Evolutionary conservation across 2,797 vertebrate genomes (phyloP).

Genomic region (Macropus fuliginosus): DNA sequence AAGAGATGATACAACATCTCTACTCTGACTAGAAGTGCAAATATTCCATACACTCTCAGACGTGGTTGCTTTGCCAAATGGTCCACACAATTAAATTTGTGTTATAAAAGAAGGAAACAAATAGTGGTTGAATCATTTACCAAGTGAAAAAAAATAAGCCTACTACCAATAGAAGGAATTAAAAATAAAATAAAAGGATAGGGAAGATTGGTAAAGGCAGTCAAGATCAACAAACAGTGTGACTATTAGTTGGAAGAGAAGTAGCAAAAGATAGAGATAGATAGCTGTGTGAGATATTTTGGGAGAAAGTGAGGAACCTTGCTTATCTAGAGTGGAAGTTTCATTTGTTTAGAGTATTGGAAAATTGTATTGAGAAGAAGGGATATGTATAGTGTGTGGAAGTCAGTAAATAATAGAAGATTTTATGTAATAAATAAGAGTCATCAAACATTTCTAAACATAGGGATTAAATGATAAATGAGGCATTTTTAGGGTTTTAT

Average conservation of each 20-base stretch:
- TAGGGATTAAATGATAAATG: neutral
- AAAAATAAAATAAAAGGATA: neutral
- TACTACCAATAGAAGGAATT: neutral
- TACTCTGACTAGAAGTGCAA: neutral
- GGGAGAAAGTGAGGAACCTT: neutral
- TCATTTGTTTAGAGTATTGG: neutral
- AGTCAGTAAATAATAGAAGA: neutral
- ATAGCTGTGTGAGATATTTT: neutral
- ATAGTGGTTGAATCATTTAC: neutral
- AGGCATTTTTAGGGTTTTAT: neutral
- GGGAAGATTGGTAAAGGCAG: neutral
- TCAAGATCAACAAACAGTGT: neutral
- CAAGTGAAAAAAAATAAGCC: neutral
- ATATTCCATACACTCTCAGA: neutral
- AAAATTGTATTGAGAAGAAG: neutral
- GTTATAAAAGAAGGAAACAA: neutral
- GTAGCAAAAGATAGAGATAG: neutral
- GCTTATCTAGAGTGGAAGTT: neutral
- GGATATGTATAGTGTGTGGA: neutral
- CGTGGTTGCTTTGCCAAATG: neutral
- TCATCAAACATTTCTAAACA: neutral
- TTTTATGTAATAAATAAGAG: neutral
- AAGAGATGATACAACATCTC: neutral
- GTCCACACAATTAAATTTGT: neutral
- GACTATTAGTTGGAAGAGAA: neutral